phyloP scores from a whole-genome alignment of 30 jellyfish, hydroid and myxozoan genomes.

The Aurelia aurita complex sp. Pacific region DNA sequence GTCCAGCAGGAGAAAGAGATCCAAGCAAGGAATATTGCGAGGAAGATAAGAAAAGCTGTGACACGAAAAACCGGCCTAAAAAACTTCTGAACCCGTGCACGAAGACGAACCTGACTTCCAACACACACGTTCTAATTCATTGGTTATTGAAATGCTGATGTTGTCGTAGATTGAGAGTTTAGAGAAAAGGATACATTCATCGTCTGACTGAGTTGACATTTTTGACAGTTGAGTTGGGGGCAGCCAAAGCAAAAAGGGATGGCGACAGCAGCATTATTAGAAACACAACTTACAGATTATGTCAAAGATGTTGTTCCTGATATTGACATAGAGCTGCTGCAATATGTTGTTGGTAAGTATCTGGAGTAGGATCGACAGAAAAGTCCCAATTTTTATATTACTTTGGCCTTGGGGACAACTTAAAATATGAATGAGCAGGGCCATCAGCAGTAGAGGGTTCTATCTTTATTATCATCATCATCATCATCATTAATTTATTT shows the following conservation, averaged over 20 bases:
- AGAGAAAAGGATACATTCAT: too few species aligned
- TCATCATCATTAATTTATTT: too few species aligned
- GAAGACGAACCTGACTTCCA: not conserved
- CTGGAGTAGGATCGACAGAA: too few species aligned
- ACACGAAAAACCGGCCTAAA: not conserved
- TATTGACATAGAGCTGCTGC: conserved; percentile 79
- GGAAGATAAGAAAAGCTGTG: not conserved
- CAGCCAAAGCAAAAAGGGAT: not conserved
- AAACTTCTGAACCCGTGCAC: not conserved
- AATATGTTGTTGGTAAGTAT: conserved; percentile 80
- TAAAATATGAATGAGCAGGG: too few species aligned
- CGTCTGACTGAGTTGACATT: too few species aligned
- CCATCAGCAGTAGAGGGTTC: too few species aligned
- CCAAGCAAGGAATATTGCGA: too few species aligned
- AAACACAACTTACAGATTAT: conserved; percentile 45
- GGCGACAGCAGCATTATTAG: conserved; percentile 66
- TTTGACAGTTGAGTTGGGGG: not conserved
- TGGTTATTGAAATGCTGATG: not conserved
- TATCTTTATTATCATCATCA: too few species aligned
- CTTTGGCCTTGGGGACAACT: too few species aligned
- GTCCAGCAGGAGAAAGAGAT: too few species aligned
- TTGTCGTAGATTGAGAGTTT: too few species aligned
- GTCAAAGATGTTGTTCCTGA: conserved; percentile 76
- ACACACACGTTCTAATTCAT: not conserved
- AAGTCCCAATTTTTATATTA: too few species aligned